Conservation (phyloP, 2,797 vertebrate species). For the Rallus crepitans region DNA sequence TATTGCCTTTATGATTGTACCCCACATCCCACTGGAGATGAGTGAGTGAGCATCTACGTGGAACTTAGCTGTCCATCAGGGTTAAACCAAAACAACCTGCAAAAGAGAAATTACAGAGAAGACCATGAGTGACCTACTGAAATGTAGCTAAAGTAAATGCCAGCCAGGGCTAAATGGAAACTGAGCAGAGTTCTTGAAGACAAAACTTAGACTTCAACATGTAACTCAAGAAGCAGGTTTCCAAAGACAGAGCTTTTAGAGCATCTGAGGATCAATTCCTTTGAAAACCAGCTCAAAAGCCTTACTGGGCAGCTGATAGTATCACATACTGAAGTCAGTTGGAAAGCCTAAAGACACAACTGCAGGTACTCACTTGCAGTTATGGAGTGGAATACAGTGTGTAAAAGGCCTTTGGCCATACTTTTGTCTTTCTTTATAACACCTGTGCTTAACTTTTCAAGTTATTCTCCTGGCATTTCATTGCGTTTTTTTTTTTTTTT, state of each 20-base stretch:
- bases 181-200: neutral
- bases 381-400: neutral
- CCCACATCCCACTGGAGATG: neutral
- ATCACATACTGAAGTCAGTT: neutral
- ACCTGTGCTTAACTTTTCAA: neutral
- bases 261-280: neutral
- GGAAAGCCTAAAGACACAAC: neutral
- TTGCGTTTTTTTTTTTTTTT: neutral
- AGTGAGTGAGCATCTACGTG: accelerated
- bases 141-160: neutral
- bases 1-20: neutral
- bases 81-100: neutral
- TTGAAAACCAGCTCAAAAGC: neutral
- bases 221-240: neutral
- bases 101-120: neutral
- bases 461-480: neutral
- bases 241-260: neutral
- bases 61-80: neutral
- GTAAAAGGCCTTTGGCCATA: neutral
- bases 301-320: neutral
- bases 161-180: neutral
- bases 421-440: neutral
- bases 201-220: neutral
- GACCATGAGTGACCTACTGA: neutral
- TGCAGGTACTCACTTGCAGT: neutral